These are phyloP conservation scores for Petrocephalus microphthalmus DNA, from an alignment of 2,113 vertebrate genomes.

Conservation along the genomic window DNA sequence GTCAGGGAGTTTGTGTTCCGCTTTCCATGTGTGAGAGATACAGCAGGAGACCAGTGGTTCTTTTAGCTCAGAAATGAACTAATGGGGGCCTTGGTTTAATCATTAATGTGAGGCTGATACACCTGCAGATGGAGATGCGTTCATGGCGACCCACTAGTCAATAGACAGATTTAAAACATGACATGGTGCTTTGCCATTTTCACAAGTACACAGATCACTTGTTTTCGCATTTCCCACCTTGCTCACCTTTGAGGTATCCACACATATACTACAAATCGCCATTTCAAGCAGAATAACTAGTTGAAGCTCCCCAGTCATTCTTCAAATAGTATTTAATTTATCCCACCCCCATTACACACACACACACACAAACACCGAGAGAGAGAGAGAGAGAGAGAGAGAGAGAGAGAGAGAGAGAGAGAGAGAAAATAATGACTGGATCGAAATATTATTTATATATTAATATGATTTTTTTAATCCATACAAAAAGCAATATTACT, in stretches of 20 bases:
- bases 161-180: not conserved
- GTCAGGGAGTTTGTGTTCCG: conserved; percentile 43
- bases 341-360: not conserved
- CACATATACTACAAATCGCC: not conserved
- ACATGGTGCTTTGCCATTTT: not conserved
- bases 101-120: not conserved
- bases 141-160: not conserved
- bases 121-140: not conserved
- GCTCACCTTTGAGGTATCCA: not conserved
- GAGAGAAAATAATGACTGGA: not conserved
- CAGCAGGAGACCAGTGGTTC: conserved; percentile 15
- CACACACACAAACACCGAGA: no score
- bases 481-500: no score
- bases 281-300: not conserved
- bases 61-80: not conserved
- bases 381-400: no score
- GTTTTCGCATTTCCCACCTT: not conserved
- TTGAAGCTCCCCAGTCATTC: not conserved
- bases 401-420: no score
- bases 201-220: not conserved
- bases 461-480: not conserved
- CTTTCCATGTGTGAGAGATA: conserved; percentile 34
- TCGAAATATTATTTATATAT: not conserved
- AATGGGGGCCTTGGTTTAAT: not conserved
- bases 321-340: not conserved